Evolutionary conservation across 1,140 invertebrate species (phyloP), one percentile per base, ranked within the genome.

Genomic region (Teleopsis dalmanni): DNA sequence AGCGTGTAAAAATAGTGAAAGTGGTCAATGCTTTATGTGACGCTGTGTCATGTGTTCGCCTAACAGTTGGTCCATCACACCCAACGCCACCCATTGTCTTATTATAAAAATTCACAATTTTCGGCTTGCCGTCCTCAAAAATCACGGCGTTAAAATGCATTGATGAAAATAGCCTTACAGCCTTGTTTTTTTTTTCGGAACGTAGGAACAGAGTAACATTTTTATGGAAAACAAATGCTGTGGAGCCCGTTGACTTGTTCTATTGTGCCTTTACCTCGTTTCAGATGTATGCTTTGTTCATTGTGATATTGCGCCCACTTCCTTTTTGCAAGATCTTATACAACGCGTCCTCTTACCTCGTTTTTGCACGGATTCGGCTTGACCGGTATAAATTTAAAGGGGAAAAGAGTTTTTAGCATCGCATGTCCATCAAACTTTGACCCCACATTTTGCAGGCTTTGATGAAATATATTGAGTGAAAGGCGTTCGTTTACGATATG

Each of bases 1-100:
- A 64, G 10, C n/a, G 60, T 53, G 47, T 53, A 38, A 62, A 51
- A 64, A 65, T 10, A 59, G 41, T 35, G 54, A 55, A 27, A 65
- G 23, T 37, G 62, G 55, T 60, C 60, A 67, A 47, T 59, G 54
- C 31, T 35, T 18, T 43, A 55, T 53, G 14, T 54, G 45, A 26
- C 56, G 36, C 46, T 56, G 50, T 3, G 47, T 56, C 19, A 48
- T 55, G 42, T 65, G 59, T 46, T 51, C 14, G 54, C 7, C 45
- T n/a, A 11, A 46, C 18, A 57, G 55, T 55, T 58, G 47, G 46
- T 67, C 62, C 51, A 42, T 42, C 58, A 44, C 25, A 36, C n/a
- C 58, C 48, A 38, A 16, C 43, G 18, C 52, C 26, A 27, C 16
- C 26, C 36, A 19, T 31, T 41, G 59, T 48, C 58, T 67, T 37